Evolutionary conservation across 1,140 invertebrate genomes (phyloP).

Genomic region (Eumeta japonica): DNA sequence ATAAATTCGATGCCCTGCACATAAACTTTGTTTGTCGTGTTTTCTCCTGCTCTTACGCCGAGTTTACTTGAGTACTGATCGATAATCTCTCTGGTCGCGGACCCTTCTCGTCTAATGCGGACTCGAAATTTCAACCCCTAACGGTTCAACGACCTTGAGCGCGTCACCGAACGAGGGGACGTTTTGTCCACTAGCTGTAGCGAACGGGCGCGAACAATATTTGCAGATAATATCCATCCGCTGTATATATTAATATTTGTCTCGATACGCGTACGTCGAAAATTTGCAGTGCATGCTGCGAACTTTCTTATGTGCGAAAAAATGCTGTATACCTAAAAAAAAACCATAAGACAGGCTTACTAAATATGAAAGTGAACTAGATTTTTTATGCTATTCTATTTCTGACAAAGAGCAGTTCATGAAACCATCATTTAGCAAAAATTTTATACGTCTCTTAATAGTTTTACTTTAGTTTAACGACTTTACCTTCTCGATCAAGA

Average conservation of each 20-base stretch:
- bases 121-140: neutral
- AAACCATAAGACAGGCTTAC: neutral
- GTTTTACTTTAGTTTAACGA: no score
- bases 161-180: neutral
- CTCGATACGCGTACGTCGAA: neutral
- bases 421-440: no score
- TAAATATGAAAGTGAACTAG: no score
- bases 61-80: no score
- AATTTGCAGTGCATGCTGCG: neutral
- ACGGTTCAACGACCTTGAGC: constrained; percentile 1
- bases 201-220: neutral
- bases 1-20: neutral
- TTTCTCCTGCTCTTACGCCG: no score
- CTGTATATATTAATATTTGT: neutral
- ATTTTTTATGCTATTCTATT: no score
- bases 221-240: neutral
- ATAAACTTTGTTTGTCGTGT: no score
- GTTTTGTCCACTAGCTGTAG: neutral
- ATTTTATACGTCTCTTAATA: no score
- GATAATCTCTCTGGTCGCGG: neutral
- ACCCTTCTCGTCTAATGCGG: neutral
- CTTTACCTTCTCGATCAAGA: no score
- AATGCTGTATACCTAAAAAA: neutral
- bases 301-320: neutral
- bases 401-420: no score